Evolutionary conservation across 2,888 invertebrate genomes (phyloP).

Genomic region (Eristalis tenax): DNA sequence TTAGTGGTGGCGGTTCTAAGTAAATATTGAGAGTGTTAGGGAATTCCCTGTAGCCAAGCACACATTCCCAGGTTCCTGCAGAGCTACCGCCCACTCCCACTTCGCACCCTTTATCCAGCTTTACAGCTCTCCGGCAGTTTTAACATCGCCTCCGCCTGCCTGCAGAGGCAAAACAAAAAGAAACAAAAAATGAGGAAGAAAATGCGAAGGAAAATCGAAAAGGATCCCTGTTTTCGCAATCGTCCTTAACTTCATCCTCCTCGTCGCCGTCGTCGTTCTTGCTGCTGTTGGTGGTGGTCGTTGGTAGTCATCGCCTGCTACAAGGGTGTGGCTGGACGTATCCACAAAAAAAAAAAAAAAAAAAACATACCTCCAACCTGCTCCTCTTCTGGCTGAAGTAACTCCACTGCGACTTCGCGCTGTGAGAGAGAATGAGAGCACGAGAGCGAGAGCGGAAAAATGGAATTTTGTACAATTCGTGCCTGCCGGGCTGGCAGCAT

Average conservation of each 20-base stretch:
- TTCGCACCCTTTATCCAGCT: neutral
- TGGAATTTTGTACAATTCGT: conserved; percentile 46
- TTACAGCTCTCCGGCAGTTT: neutral
- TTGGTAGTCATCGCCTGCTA: neutral
- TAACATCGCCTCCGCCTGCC: neutral
- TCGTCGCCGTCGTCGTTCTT: neutral
- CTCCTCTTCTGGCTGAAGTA: neutral
- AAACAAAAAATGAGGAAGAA: neutral
- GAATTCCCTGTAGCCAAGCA: conserved; percentile 60
- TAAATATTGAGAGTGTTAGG: conserved; percentile 63
- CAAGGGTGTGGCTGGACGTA: conserved; percentile 17
- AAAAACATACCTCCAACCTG: neutral
- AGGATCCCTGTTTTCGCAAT: conserved; percentile 3
- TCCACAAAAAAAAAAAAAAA: neutral
- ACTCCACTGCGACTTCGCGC: neutral
- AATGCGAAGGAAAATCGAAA: neutral
- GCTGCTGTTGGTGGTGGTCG: neutral
- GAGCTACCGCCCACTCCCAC: neutral
- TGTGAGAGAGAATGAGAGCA: neutral
- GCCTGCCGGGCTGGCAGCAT: conserved; percentile 49
- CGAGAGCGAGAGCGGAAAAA: conserved; percentile 38
- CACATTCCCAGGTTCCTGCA: neutral
- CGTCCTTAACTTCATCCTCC: neutral
- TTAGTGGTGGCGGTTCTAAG: conserved; percentile 38
- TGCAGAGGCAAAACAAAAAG: neutral